A percentile compares a stretch with the other conserved stretches of the same genome.
Evolutionary conservation across 2,797 vertebrate genomes (phyloP).

Genomic region (Clarias platycephalus): DNA sequence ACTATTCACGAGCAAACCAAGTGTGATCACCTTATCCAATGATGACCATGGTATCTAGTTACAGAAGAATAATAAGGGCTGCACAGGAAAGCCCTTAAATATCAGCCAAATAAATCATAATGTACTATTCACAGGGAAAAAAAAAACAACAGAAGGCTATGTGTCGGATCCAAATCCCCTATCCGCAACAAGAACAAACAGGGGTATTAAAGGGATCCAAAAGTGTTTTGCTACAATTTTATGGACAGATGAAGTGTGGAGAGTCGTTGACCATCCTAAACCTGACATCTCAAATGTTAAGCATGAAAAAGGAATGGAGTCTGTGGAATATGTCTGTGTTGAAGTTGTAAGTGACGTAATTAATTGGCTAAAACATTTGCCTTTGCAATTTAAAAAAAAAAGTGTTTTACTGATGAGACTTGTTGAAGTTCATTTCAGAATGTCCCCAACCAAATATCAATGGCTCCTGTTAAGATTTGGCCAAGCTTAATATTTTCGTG

Average conservation of each 20-base stretch:
- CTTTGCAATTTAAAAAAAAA: background rate
- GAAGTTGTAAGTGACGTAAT: background rate
- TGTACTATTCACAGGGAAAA: background rate
- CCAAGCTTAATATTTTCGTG: background rate
- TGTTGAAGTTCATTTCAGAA: background rate
- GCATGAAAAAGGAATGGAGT: background rate
- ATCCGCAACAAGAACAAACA: background rate
- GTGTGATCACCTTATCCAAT: background rate
- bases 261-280: background rate
- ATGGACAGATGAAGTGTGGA: background rate
- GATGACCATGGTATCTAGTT: background rate
- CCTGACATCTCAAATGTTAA: background rate
- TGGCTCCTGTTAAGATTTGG: background rate
- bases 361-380: background rate
- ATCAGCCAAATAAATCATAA: background rate
- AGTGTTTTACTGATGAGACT: background rate
- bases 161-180: background rate
- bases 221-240: background rate
- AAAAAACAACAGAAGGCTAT: background rate
- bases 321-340: background rate
- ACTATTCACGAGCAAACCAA: background rate
- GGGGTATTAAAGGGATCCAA: constrained; percentile 1
- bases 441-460: background rate
- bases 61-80: background rate
- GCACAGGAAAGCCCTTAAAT: background rate